Percentiles rank a stretch among this genome's conserved stretches.
These are phyloP conservation scores for Cylloceria caligata DNA, from an alignment of 2,888 invertebrate species.

Conservation along the genomic window DNA sequence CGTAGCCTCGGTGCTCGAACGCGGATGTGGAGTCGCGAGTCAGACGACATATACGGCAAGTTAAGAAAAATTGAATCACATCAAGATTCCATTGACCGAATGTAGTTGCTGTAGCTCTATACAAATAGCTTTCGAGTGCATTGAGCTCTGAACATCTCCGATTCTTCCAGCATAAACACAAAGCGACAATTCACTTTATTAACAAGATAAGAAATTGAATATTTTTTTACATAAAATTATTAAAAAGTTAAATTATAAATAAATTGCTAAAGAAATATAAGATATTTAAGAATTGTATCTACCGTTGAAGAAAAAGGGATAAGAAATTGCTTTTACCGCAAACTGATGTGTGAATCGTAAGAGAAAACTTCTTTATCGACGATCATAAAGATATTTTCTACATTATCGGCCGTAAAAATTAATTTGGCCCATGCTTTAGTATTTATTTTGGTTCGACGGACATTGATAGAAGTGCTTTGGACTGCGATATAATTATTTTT, in stretches of 20 bases:
- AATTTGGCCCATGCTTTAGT: too few relatives aligned
- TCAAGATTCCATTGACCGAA: slow-evolving; percentile 45
- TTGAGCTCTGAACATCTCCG: neutral
- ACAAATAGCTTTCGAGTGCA: slow-evolving; percentile 23
- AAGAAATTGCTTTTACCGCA: neutral
- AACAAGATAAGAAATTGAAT: neutral
- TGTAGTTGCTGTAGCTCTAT: neutral
- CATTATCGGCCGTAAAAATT: neutral
- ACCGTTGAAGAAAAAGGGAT: neutral
- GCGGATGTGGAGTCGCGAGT: neutral
- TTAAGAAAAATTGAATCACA: slow-evolving; percentile 32
- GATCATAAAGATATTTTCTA: neutral
- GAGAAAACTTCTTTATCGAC: neutral
- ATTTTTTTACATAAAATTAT: neutral
- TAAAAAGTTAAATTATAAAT: neutral
- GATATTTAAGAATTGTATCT: neutral
- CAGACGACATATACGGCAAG: slow-evolving; percentile 21
- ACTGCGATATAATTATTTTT: too few relatives aligned
- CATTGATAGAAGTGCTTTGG: too few relatives aligned
- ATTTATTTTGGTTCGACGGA: too few relatives aligned
- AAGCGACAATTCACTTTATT: neutral
- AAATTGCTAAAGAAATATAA: neutral
- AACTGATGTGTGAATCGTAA: neutral
- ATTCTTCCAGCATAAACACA: neutral
- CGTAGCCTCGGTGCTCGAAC: neutral